A percentile compares a stretch with the other conserved stretches of the same genome.
Conservation (phyloP, 2,888 invertebrate species). For the Schizotus pectinicornis region DNA sequence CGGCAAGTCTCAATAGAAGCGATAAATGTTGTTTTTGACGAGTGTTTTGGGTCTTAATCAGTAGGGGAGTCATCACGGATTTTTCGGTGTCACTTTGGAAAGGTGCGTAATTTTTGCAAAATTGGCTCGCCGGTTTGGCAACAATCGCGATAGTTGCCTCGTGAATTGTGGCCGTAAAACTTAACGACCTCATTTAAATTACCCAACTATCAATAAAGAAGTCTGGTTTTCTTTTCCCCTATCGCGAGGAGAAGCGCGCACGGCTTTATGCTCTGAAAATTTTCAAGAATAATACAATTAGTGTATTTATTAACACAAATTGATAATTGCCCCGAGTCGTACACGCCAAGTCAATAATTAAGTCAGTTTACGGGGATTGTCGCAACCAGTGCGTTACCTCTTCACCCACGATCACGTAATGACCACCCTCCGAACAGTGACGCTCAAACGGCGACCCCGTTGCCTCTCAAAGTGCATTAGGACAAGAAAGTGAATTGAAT, state of each 20-base stretch:
- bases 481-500: conserved; percentile 10
- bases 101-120: no score
- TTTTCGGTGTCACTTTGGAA: no score
- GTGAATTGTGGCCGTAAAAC: no score
- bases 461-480: conserved; percentile 2
- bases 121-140: no score
- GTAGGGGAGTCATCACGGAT: no score
- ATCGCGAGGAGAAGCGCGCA: conserved; percentile 11
- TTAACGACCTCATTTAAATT: no score
- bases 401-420: not conserved
- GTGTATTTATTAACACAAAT: conserved; percentile 27
- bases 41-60: no score
- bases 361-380: not conserved
- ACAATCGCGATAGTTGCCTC: no score
- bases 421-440: not conserved
- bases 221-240: not conserved
- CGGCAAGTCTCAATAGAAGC: no score
- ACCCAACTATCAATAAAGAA: no score
- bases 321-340: conserved; percentile 17
- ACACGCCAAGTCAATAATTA: not conserved
- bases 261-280: conserved; percentile 23
- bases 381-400: not conserved
- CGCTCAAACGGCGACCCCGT: not conserved
- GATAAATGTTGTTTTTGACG: no score
- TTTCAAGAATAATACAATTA: conserved; percentile 26